Evolutionary conservation across 2,888 invertebrate genomes (phyloP).

Genomic region (Acrocera orbiculus): DNA sequence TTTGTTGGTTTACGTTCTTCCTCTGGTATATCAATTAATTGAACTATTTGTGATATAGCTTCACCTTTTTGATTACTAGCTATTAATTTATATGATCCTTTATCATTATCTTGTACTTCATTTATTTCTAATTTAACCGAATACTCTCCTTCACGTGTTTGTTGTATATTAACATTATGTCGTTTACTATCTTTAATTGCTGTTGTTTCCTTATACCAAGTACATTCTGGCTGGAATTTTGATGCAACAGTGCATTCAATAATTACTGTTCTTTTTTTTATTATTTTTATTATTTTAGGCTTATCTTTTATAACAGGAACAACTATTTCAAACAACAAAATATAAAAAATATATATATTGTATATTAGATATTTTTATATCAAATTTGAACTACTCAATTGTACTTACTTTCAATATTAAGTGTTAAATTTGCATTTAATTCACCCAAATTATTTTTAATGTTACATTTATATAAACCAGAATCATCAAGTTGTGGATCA

Average conservation of each 20-base stretch:
- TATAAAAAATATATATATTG: neutral
- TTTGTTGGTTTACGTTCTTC: slow-evolving; percentile 59
- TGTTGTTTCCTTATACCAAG: slow-evolving; percentile 78
- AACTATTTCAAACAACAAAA: slow-evolving; percentile 35
- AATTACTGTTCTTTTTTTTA: slow-evolving; percentile 81
- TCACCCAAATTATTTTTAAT: slow-evolving; percentile 93
- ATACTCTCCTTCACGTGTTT: slow-evolving; percentile 59
- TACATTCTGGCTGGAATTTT: slow-evolving; percentile 81
- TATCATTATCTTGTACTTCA: slow-evolving; percentile 61
- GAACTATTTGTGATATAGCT: slow-evolving; percentile 73
- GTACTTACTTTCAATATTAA: slow-evolving; percentile 90
- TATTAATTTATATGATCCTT: slow-evolving; percentile 75
- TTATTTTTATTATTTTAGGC: slow-evolving; percentile 77
- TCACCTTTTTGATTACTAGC: slow-evolving; percentile 89
- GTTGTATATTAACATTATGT: slow-evolving; percentile 24
- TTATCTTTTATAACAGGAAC: slow-evolving; percentile 87
- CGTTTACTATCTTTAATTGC: slow-evolving; percentile 49
- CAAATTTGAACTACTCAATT: slow-evolving; percentile 3
- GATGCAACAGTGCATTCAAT: slow-evolving; percentile 89
- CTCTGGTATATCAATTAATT: slow-evolving; percentile 66
- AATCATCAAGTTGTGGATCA: slow-evolving; percentile 88
- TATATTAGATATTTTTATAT: neutral
- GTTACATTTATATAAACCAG: slow-evolving; percentile 95
- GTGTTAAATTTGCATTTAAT: slow-evolving; percentile 88
- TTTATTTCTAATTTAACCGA: slow-evolving; percentile 79